Evolutionary conservation across 2,797 vertebrate genomes (phyloP).

Genomic region (Amblyraja radiata): DNA sequence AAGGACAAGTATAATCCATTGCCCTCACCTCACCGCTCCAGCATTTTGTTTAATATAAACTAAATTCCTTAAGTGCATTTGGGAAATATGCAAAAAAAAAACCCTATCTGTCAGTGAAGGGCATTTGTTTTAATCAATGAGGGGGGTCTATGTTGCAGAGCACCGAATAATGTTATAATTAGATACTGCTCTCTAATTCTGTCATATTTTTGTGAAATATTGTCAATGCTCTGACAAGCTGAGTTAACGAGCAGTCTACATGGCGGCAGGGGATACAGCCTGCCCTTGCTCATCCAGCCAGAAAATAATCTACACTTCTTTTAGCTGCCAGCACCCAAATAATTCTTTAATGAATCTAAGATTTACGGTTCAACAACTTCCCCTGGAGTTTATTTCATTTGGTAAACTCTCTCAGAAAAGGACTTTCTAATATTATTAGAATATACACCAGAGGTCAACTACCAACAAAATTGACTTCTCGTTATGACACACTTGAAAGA

Average conservation of each 20-base stretch:
- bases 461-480: too few species aligned
- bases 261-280: background rate
- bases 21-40: background rate
- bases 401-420: background rate
- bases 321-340: background rate
- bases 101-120: background rate
- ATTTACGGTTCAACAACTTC: background rate
- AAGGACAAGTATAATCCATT: too few species aligned
- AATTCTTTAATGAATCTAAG: background rate
- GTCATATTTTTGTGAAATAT: background rate
- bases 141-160: background rate
- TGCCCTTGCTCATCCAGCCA: background rate
- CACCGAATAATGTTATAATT: background rate
- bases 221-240: background rate
- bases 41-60: background rate
- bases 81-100: background rate
- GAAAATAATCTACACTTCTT: background rate
- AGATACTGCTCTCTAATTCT: background rate
- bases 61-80: background rate
- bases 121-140: background rate
- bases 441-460: too few species aligned
- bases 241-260: background rate
- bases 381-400: background rate
- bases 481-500: too few species aligned
- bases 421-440: background rate